Percentiles rank a stretch among this genome's conserved stretches.
These are phyloP conservation scores for Nomada lathburiana DNA, from an alignment of 2,888 invertebrate species.

Conservation along the genomic window DNA sequence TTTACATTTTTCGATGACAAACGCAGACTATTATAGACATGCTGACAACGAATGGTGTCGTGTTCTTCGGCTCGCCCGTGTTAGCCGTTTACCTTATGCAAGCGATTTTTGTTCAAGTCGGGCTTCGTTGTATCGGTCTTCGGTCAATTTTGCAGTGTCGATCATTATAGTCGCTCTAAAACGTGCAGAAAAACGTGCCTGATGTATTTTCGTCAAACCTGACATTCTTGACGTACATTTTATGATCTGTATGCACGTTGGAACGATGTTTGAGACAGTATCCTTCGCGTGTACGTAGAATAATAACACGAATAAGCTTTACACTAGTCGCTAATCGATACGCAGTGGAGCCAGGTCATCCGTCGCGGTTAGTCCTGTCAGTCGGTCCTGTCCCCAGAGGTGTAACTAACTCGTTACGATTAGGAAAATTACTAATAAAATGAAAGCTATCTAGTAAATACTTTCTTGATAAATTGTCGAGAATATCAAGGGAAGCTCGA, in stretches of 20 bases:
- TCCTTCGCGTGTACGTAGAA: not conserved
- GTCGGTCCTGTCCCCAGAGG: not conserved
- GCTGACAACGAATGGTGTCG: constrained; percentile 60
- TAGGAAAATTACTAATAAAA: not conserved
- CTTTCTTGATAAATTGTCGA: no score
- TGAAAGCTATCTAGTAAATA: no score
- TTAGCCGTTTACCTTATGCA: constrained; percentile 33
- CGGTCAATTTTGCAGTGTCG: constrained; percentile 19
- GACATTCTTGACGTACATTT: constrained; percentile 3
- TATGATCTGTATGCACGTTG: constrained; percentile 9
- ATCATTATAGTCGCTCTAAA: not conserved
- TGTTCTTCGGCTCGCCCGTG: constrained; percentile 32
- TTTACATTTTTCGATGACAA: no score
- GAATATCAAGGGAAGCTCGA: not conserved
- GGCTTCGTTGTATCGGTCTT: constrained; percentile 12
- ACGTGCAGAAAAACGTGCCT: not conserved
- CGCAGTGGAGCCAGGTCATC: constrained; percentile 31
- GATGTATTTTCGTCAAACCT: constrained; percentile 11
- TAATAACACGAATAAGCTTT: constrained; percentile 32
- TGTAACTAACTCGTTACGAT: constrained; percentile 17
- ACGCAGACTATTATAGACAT: constrained; percentile 25
- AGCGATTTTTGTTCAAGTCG: constrained; percentile 39
- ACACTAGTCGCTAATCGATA: constrained; percentile 48
- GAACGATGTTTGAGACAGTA: constrained; percentile 9
- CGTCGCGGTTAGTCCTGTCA: constrained; percentile 16